Base-by-base conservation (phyloP, 2,113 vertebrate genomes). In the Ivindomyrus marchei region DNA sequence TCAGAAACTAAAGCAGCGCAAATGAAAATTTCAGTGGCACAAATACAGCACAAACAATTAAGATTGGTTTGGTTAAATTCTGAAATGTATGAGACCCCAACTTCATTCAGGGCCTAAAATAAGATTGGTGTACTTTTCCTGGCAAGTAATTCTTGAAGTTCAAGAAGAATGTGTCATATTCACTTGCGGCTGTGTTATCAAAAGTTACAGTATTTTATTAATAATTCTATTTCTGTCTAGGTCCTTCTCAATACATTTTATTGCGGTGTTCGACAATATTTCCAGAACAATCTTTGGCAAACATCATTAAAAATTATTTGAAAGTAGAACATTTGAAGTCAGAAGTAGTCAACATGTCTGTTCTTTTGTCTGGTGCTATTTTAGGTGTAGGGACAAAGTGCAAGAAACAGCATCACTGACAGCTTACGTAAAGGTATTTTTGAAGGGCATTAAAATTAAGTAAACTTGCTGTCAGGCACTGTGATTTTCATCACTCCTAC, bases 291-390 rank as follows among this genome's bases (percentile, higher is more conserved):
- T 13, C 62, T 70, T 70, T 70, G 62, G 62, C 62, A 70, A 70
- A 31, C 62, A 31, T 31, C 3, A 70, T 66, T 66, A 31, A 31
- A 70, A 70, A 70, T 4, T 13, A 31, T 70, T 70, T 70, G 62
- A 70, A 88, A 39, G 50, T 50, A 42, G 15, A 77, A 89, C 15
- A 19, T 24, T 66, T 70, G 46, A 46, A 77, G 27, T 13, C 62
- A 47, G 27, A 19, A 83, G 24, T 39, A 36, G 0, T 46, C 19
- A 24, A 36, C 17, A 27, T 42, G 24, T 56, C 3, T 62, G 13
- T 70, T 70, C 58, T 88, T 88, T 88, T 70, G 42, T 46, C 17
- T 56, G 53, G 50, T 88, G 56, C 39, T 47, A 58, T 88, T 88
- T 66, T 45, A 88, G 24, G 39, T 47, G 31, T 58, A 88, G 31